Conservation (phyloP, 2,113 vertebrate genomes). For the Leptobrachium leishanense region DNA sequence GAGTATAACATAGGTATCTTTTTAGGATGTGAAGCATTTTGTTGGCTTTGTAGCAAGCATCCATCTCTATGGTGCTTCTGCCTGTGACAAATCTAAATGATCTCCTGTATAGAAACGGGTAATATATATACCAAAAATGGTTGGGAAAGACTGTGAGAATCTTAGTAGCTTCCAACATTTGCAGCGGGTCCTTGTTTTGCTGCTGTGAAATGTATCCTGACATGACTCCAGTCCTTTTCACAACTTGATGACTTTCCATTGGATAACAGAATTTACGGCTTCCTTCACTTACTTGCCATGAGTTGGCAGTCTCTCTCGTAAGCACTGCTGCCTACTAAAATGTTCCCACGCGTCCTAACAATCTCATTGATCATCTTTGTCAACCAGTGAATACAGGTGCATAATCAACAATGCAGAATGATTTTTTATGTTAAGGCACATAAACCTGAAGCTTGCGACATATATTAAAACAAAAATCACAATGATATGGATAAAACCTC, state of each 20-base stretch:
- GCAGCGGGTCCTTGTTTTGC: conserved; percentile 2
- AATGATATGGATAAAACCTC: too few relatives aligned
- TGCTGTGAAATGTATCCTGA: conserved; percentile 11
- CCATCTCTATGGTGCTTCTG: conserved; percentile 4
- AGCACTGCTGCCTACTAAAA: neutral
- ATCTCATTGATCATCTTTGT: too few relatives aligned
- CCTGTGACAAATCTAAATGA: conserved; percentile 32
- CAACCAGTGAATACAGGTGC: too few relatives aligned
- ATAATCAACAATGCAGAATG: too few relatives aligned
- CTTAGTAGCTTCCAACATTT: neutral
- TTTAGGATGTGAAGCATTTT: conserved; percentile 23
- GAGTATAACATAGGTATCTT: conserved; percentile 28
- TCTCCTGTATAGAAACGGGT: conserved; percentile 3
- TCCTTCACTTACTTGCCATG: neutral
- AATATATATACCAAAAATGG: conserved; percentile 6
- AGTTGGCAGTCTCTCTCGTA: neutral
- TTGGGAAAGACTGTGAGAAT: neutral
- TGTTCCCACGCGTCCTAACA: too few relatives aligned
- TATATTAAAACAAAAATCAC: too few relatives aligned
- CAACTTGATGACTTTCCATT: neutral
- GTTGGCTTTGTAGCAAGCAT: conserved; percentile 19
- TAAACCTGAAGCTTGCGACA: too few relatives aligned
- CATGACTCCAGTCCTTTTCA: conserved; percentile 19
- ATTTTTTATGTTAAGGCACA: too few relatives aligned
- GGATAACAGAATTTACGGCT: conserved; percentile 6